Base-by-base conservation (phyloP, 2,888 invertebrate species). In the Stenodema calcarata region DNA sequence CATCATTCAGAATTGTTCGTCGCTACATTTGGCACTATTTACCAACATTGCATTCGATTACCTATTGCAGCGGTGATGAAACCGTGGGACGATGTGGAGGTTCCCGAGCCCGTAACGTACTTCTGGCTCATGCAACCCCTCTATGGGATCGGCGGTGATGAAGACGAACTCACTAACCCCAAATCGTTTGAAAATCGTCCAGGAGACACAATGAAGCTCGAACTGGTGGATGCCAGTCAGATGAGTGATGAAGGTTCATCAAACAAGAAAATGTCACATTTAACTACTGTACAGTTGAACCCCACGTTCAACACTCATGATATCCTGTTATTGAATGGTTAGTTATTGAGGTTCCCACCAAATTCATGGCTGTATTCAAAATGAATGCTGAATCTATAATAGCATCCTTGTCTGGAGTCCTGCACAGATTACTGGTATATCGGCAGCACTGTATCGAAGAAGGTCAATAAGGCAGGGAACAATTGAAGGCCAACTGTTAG, bases 51-150 rank as follows among this genome's bases (percentile, higher is more conserved):
- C 47, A 47, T 47, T 47, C 14, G 28, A 28, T 75, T 75, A 75
- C 75, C 23, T 7, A 75, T 75, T n/a, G 41, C 27, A 84, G 70
- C 23, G 18, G 11, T 28, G 0, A 78, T 9, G 4, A 79, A 79
- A 42, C 41, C 86, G 16, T 79, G 78, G 86, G 78, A 86, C 69
- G 62, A 54, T 27, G 44, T 86, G 12, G 28, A 69, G 11, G 23
- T 69, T 11, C 79, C 78, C 7, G 69, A 78, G 9, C 78, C 54
- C 1, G 50, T 69, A 12, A 79, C 69, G 0, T 86, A 86, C 30
- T 86, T 79, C 42, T 86, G 86, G 86, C n/a, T 86, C 18, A 69
- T 79, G 78, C 86, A 80, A 30, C 62, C 62, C 0, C 62, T 62
- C 3, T 62, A 23, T 7, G 62, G 62, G 4, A 62, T 62, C 23